Evolutionary conservation across 2,797 vertebrate genomes (phyloP), one percentile per base, ranked within the genome.

Genomic region (Emydoidea blandingii): DNA sequence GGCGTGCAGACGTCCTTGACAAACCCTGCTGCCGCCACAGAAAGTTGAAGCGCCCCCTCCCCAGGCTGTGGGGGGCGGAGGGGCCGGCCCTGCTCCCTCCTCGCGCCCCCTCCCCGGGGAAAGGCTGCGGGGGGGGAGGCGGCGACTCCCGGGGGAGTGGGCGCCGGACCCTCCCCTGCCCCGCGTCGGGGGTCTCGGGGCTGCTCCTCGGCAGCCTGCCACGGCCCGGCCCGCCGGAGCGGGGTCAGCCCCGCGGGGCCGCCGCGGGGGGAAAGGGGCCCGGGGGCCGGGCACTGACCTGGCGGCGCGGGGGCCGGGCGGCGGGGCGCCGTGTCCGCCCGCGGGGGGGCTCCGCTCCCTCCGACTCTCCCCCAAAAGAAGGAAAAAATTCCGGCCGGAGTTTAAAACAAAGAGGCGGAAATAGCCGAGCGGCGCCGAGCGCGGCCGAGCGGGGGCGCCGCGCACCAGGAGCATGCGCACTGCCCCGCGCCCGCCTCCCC

Each of bases 331-430:
- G 93, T 90, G 94, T 85, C 94, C 91, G 91, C 79, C 90, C 83
- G 89, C 37, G 49, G 83, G 83, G 85, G 91, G 86, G 92, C 81
- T 93, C 93, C 91, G 95, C 91, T 97, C 95, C 97, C 96, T 97
- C 92, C 47, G 87, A 94, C 96, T 92, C 90, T 94, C 97, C 97
- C 53, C 96, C 94, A 87, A 93, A 91, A 88, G 94, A 96, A 95
- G 95, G 89, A 95, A 98, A 98, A 97, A 97, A 97, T 94, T 96
- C 97, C 96, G 97, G 97, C 98, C 96, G 86, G 98, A 98, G 98
- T 98, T 98, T 99, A 99, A 99, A 99, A 99, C 99, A 99, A 99
- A 99, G 99, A 99, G 99, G 98, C 99, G 99, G 99, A 99, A 99
- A 99, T 99, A 98, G 98, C 98, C 99, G 99, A 99, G 96, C 95